Percentiles rank a stretch among this genome's conserved stretches.
These are phyloP conservation scores for Plagiodera versicolora DNA, from an alignment of 2,888 invertebrate species.

Conservation along the genomic window DNA sequence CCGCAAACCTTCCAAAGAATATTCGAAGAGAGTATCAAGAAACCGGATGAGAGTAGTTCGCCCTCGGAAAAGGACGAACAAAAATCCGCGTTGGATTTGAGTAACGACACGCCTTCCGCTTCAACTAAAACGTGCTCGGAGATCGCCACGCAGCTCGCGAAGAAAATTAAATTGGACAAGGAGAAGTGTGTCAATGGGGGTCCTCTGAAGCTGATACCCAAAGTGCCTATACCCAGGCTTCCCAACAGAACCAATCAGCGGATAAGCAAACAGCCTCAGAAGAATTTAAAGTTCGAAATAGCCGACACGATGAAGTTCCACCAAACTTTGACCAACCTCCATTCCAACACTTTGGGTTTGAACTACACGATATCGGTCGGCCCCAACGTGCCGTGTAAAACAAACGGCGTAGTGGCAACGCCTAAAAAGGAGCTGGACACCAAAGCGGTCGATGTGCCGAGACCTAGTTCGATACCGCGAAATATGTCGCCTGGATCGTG, in stretches of 20 bases:
- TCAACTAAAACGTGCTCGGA: conserved; percentile 44
- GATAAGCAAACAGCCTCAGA: conserved; percentile 28
- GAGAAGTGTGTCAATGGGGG: conserved; percentile 31
- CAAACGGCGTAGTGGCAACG: conserved; percentile 30
- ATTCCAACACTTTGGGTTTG: conserved; percentile 49
- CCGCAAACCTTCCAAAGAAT: conserved; percentile 53
- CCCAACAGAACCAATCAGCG: conserved; percentile 41
- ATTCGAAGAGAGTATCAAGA: conserved; percentile 53
- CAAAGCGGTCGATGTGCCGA: conserved; percentile 23
- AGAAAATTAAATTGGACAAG: conserved; percentile 46
- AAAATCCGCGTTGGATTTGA: conserved; percentile 27
- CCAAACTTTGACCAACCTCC: conserved; percentile 42
- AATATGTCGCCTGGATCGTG: conserved; percentile 24
- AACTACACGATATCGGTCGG: conserved; percentile 51
- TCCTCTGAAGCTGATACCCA: conserved; percentile 28
- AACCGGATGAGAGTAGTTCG: conserved; percentile 24
- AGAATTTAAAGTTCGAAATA: conserved; percentile 16
- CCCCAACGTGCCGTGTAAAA: conserved; percentile 27
- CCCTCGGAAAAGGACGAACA: conserved; percentile 24
- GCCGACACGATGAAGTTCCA: conserved; percentile 25
- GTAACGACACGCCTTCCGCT: conserved; percentile 20
- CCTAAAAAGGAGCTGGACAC: conserved; percentile 26
- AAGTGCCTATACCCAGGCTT: conserved; percentile 46
- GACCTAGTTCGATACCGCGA: conserved; percentile 21
- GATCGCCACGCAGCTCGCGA: conserved; percentile 50